Evolutionary conservation across 2,888 invertebrate species (phyloP).

Genomic region (Acleris laterana): DNA sequence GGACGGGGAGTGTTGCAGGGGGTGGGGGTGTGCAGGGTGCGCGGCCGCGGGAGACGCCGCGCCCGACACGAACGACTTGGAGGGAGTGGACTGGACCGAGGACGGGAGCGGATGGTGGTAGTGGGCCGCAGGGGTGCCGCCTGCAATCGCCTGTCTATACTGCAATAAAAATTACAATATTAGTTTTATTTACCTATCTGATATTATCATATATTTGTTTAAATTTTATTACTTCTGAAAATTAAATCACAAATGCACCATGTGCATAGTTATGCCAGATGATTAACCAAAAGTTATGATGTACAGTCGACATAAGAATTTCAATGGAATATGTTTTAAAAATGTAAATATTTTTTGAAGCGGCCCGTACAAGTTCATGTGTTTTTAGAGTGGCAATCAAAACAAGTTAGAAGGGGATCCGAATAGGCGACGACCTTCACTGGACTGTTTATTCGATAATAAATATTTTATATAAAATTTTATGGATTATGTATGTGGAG

Average conservation of each 20-base stretch:
- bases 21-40: slow-evolving; percentile 44
- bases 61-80: slow-evolving; percentile 85
- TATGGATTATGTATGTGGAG: too few species aligned
- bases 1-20: slow-evolving; percentile 75
- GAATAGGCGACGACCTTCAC: too few species aligned
- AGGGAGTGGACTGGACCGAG: slow-evolving; percentile 86
- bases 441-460: too few species aligned
- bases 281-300: neutral
- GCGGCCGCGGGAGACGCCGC: slow-evolving; percentile 52
- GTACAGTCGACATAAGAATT: neutral
- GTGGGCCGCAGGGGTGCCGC: slow-evolving; percentile 78
- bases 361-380: too few species aligned
- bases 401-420: too few species aligned
- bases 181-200: neutral
- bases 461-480: too few species aligned
- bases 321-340: neutral
- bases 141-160: slow-evolving; percentile 94
- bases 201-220: neutral
- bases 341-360: neutral
- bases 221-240: neutral
- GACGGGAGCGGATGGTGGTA: slow-evolving; percentile 75
- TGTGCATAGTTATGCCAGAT: neutral
- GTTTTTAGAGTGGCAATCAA: too few species aligned
- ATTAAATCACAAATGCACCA: neutral
- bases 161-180: slow-evolving; percentile 71